Conservation (phyloP, 2,113 vertebrate species). For the Sterrhoptilus dennistouni region DNA sequence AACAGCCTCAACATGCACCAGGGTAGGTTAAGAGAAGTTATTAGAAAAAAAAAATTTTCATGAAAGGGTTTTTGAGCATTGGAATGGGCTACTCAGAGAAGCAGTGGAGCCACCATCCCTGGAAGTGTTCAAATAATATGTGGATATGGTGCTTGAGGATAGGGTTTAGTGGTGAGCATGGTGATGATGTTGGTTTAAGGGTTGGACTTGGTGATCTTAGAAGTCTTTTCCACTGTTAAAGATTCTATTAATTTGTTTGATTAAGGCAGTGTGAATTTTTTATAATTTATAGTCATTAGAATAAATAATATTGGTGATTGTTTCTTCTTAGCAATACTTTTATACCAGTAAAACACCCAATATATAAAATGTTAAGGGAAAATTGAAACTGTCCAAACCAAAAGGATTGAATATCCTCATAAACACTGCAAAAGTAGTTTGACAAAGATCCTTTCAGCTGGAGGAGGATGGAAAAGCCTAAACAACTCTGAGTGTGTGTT, state of each 20-base stretch:
- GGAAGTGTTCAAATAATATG: background rate
- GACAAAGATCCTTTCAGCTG: background rate
- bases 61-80: background rate
- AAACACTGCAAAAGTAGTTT: background rate
- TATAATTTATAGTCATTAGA: background rate
- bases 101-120: background rate
- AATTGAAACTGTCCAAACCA: background rate
- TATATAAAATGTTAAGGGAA: background rate
- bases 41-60: too few species aligned
- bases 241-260: background rate
- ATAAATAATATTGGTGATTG: background rate
- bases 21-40: background rate
- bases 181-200: background rate
- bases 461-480: background rate
- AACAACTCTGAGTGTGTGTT: background rate
- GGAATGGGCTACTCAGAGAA: background rate
- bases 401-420: background rate
- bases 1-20: background rate
- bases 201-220: background rate
- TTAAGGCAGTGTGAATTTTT: background rate
- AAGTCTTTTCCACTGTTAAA: background rate
- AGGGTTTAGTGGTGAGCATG: background rate
- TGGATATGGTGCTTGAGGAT: background rate
- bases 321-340: background rate
- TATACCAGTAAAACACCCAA: background rate